A percentile compares a stretch with the other conserved stretches of the same genome.
These are phyloP conservation scores for Xestia rhomboidea DNA, from an alignment of 2,888 invertebrate genomes.

Conservation along the genomic window DNA sequence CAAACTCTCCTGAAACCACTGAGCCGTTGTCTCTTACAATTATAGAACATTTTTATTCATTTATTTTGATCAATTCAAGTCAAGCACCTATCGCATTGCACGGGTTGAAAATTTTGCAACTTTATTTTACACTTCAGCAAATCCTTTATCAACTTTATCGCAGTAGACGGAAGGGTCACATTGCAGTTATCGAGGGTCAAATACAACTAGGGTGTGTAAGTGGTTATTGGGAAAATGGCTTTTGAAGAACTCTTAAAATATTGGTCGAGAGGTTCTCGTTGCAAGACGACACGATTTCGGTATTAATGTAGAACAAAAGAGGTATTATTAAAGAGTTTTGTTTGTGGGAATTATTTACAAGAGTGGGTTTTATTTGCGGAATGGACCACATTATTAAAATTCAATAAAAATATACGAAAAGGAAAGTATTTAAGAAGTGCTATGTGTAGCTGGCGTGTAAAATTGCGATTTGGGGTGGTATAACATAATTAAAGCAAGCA, in stretches of 20 bases:
- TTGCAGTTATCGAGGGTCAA: constrained; percentile 25
- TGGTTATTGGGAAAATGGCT: constrained; percentile 87
- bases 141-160: constrained; percentile 55
- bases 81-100: constrained; percentile 87
- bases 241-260: constrained; percentile 82
- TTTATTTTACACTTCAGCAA: constrained; percentile 24
- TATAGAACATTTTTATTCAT: constrained; percentile 82
- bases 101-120: constrained; percentile 69
- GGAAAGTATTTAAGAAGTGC: not conserved
- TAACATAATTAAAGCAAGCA: not conserved
- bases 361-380: constrained; percentile 46
- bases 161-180: constrained; percentile 54
- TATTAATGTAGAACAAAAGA: constrained; percentile 77
- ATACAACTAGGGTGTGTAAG: constrained; percentile 77
- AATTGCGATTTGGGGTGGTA: not conserved
- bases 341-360: constrained; percentile 70
- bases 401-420: not conserved
- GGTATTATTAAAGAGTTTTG: constrained; percentile 69
- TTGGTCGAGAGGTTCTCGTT: constrained; percentile 75
- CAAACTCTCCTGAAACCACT: constrained; percentile 80
- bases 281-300: constrained; percentile 75
- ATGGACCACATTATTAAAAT: constrained; percentile 7
- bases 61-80: constrained; percentile 86
- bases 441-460: not conserved
- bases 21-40: constrained; percentile 83